Conservation (phyloP, 1,140 invertebrate genomes). For the Megalonaias nervosa region DNA sequence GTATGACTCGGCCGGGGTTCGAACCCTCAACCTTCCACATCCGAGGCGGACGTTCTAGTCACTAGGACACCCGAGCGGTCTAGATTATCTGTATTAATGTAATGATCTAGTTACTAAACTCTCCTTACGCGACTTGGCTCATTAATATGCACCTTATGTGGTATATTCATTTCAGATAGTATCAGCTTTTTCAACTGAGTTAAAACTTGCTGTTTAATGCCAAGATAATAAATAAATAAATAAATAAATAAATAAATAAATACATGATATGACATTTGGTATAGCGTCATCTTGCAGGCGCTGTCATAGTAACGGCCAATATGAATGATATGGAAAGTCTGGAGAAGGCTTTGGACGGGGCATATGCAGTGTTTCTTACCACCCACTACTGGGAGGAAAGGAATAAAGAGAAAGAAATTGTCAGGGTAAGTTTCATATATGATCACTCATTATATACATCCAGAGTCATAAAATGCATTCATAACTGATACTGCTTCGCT, state of each 20-base stretch:
- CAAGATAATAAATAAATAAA: not conserved
- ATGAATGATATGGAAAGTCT: conserved; percentile 55
- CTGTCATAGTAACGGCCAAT: conserved; percentile 56
- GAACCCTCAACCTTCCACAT: too few species aligned
- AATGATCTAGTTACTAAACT: not conserved
- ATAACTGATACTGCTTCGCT: not conserved
- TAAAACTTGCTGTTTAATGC: not conserved
- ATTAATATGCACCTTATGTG: not conserved
- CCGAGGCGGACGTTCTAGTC: too few species aligned
- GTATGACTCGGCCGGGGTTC: too few species aligned
- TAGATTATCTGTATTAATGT: not conserved
- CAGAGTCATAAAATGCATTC: not conserved
- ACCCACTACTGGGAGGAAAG: conserved; percentile 64
- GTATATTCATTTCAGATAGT: not conserved
- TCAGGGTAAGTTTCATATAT: conserved; percentile 40
- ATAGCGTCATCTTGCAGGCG: conserved; percentile 38
- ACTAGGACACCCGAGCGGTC: too few species aligned
- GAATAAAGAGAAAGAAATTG: conserved; percentile 57
- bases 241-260: not conserved
- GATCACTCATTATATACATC: not conserved
- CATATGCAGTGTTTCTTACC: conserved; percentile 54
- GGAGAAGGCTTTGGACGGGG: conserved; percentile 52
- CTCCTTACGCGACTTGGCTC: not conserved
- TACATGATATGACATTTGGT: not conserved
- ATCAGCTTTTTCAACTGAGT: not conserved